phyloP scores from a whole-genome alignment of 2,113 vertebrate genomes.

The Spea multiplicata region DNA sequence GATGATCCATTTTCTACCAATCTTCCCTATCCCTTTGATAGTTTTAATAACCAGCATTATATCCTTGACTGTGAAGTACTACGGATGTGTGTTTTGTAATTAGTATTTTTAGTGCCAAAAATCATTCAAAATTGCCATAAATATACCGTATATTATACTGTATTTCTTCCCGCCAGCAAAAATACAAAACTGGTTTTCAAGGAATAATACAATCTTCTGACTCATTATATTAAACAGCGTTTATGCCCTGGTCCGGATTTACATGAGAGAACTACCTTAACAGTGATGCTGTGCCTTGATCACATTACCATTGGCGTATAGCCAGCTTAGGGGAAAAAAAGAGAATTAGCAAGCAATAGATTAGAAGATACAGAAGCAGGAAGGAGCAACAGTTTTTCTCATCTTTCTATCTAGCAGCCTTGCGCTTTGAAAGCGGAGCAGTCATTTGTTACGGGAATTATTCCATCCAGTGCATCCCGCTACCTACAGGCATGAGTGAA shows the following conservation, averaged over 20 bases:
- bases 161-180: too few species aligned
- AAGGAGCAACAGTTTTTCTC: constrained; percentile 19
- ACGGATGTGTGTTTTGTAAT: too few species aligned
- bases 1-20: too few species aligned
- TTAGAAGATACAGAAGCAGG: constrained; percentile 26
- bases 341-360: constrained; percentile 17
- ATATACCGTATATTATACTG: too few species aligned
- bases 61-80: too few species aligned
- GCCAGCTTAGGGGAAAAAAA: constrained; percentile 7
- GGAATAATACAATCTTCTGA: too few species aligned
- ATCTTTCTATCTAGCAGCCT: neutral
- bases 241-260: neutral
- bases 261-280: constrained; percentile 32
- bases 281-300: constrained; percentile 8
- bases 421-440: neutral
- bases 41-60: too few species aligned
- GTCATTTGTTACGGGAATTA: neutral
- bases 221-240: too few species aligned
- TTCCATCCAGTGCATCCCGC: neutral
- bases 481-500: constrained; percentile 22
- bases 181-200: too few species aligned
- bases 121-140: too few species aligned
- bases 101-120: too few species aligned
- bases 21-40: too few species aligned
- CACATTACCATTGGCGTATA: constrained; percentile 34